Conservation (phyloP, 1,140 invertebrate genomes). For the Aphidius ervi region DNA sequence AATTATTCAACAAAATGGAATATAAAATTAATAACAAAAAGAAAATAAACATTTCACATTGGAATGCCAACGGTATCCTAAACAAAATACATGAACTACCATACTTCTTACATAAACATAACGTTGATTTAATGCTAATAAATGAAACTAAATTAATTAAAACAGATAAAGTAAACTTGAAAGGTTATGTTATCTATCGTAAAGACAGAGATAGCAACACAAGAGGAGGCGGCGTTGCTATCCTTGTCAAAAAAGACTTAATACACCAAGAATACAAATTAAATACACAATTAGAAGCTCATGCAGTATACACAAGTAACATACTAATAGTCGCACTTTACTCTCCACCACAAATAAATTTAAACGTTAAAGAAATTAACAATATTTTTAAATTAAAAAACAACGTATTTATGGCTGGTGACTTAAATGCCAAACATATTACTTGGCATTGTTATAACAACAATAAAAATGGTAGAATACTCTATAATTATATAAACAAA, state of each 20-base stretch:
- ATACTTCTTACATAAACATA: background rate
- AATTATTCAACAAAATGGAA: too few relatives aligned
- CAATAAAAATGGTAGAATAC: background rate
- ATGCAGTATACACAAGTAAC: background rate
- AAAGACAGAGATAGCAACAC: too few relatives aligned
- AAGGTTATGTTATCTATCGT: too few relatives aligned
- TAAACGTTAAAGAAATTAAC: background rate
- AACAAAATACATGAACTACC: background rate
- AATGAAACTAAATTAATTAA: too few relatives aligned
- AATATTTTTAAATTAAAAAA: background rate
- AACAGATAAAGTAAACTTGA: too few relatives aligned
- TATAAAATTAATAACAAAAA: background rate
- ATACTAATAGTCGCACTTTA: background rate
- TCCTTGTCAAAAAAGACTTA: too few relatives aligned
- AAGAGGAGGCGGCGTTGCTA: too few relatives aligned
- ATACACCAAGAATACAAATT: background rate
- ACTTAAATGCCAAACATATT: background rate
- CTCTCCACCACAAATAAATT: background rate
- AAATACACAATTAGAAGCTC: background rate
- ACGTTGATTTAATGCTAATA: background rate
- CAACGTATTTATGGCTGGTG: background rate
- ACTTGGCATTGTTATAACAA: background rate
- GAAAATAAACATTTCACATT: conserved; percentile 11
- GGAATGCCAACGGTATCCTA: conserved; percentile 7
- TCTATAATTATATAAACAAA: background rate